These are phyloP conservation scores for Phocides pigmalion DNA, from an alignment of 1,140 invertebrate genomes.

Conservation along the genomic window DNA sequence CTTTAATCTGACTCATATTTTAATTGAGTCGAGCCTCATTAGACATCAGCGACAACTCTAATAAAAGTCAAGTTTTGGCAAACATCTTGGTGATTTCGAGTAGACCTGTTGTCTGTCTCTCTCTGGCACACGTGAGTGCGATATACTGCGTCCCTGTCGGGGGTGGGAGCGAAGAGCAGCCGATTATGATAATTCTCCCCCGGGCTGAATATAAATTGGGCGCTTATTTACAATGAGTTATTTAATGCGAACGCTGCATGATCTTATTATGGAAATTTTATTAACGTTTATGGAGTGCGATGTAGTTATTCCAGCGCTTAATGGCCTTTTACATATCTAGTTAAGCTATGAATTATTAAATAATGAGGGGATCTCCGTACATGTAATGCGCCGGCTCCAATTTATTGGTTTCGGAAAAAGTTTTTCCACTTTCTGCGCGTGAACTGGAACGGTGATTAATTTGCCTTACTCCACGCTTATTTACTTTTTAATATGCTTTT, in stretches of 20 bases:
- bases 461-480: not conserved
- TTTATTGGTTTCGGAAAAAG: not conserved
- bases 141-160: conserved; percentile 39
- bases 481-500: too few relatives aligned
- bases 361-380: conserved; percentile 11
- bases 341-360: conserved; percentile 29
- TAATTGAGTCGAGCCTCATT: conserved; percentile 46
- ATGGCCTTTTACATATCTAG: conserved; percentile 39
- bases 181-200: conserved; percentile 69
- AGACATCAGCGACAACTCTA: conserved; percentile 59
- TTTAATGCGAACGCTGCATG: conserved; percentile 57
- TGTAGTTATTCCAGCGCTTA: conserved; percentile 47
- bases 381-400: not conserved
- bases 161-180: conserved; percentile 35
- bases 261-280: conserved; percentile 72
- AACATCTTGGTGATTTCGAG: conserved; percentile 50
- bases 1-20: conserved; percentile 30
- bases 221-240: conserved; percentile 73
- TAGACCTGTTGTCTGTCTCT: conserved; percentile 2
- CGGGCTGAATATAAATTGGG: conserved; percentile 72
- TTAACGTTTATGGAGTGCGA: conserved; percentile 49
- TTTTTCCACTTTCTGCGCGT: not conserved
- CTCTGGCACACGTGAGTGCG: not conserved
- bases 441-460: not conserved
- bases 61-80: conserved; percentile 66